These are phyloP conservation scores for Gambusia yucatana DNA, from an alignment of 2,797 vertebrate species.

Conservation along the genomic window DNA sequence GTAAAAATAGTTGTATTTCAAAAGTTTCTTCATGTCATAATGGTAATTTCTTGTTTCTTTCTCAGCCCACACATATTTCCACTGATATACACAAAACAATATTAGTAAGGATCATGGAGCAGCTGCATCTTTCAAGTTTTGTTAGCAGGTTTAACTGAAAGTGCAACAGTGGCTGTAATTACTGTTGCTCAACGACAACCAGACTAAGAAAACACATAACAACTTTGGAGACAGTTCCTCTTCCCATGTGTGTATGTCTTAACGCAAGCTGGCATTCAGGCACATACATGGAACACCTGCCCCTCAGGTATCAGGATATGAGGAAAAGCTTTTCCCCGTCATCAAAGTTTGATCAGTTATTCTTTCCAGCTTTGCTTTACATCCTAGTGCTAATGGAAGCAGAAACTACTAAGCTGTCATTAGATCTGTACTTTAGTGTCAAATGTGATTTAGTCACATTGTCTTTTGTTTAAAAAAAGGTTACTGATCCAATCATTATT, in stretches of 20 bases:
- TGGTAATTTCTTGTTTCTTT: background rate
- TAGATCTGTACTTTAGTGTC: background rate
- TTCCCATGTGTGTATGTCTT: slow-evolving; percentile 23
- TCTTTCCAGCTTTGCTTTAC: background rate
- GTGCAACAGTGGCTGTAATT: slow-evolving; percentile 60
- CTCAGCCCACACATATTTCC: slow-evolving; percentile 34
- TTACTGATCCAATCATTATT: slow-evolving; percentile 16
- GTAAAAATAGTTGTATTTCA: background rate
- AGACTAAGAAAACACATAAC: slow-evolving; percentile 52
- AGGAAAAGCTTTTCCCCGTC: background rate
- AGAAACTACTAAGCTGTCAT: background rate
- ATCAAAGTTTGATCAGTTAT: background rate
- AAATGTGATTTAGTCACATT: slow-evolving; percentile 3
- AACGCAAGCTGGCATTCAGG: slow-evolving; percentile 5
- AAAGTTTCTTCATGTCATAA: background rate
- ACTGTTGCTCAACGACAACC: slow-evolving; percentile 61
- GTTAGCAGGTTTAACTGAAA: slow-evolving; percentile 71
- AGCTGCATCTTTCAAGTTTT: slow-evolving; percentile 64
- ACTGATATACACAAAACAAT: slow-evolving; percentile 37
- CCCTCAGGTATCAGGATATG: slow-evolving; percentile 46
- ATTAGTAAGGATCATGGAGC: slow-evolving; percentile 46
- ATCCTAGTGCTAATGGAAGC: background rate
- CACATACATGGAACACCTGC: slow-evolving; percentile 53
- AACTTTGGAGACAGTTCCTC: slow-evolving; percentile 36
- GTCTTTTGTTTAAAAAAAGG: slow-evolving; percentile 17